Evolutionary conservation across 2,113 vertebrate genomes (phyloP), one percentile per base, ranked within the genome.

Genomic region (Sander lucioperca): DNA sequence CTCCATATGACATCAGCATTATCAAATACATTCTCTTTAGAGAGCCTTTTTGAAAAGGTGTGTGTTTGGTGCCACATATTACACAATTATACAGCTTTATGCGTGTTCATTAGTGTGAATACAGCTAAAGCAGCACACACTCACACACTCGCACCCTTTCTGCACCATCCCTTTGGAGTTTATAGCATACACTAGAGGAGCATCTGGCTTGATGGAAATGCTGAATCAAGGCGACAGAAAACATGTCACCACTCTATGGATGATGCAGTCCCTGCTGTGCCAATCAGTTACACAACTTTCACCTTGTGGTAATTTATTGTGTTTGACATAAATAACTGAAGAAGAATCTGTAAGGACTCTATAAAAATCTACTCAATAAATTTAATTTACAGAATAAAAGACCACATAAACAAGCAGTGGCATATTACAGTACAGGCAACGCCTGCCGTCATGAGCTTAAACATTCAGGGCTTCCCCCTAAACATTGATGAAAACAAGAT

Each of bases 141-240:
- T 45, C 36, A 64, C 2, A 23, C 23, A 27, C 43, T 43, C 64
- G n/a, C 27, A 43, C 39, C 48, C 36, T n/a, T 5, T n/a, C 12
- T 61, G 33, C 25, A 69, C 27, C 25, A 21, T 45, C n/a, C 39
- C 5, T 67, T 54, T 67, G 16, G 61, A 30, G 65, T 53, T 77
- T 33, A 76, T 57, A 13, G 51, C 14, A 2, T 18, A 3, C n/a
- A 36, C 0, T 57, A 67, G 23, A 74, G 74, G 36, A 45, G 25
- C 63, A 14, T 54, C 54, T 81, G 25, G 57, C 27, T 74, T 23
- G 65, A 59, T 71, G 56, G 72, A 86, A 82, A 82, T 65, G 54
- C 75, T 77, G 74, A 81, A 80, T 89, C 68, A 86, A 86, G 47
- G 36, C 27, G 58, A 79, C 23, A 53, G 71, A 87, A 85, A 85